Evolutionary conservation across 2,888 invertebrate genomes (phyloP), one percentile per base, ranked within the genome.

Genomic region (Idaea dimidiata): DNA sequence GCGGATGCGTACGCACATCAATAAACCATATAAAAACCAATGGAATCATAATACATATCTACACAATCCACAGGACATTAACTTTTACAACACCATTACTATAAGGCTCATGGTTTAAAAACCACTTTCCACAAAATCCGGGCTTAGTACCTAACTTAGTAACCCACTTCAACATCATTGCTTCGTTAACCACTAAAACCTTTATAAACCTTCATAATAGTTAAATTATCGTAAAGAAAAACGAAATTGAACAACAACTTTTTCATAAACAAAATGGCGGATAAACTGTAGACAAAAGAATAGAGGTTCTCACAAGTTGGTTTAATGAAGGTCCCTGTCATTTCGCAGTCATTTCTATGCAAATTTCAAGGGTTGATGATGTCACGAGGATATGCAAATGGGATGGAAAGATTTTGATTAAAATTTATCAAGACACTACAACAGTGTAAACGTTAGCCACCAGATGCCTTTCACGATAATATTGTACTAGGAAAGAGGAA

Each of bases 301-400:
- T 86, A 81, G 82, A 85, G 84, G 83, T 77, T 76, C 80, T 81
- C 80, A 77, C 77, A 76, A 78, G 80, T 80, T 79, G 80, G 77
- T 79, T 79, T 88, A 89, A 90, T 84, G 87, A 85, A 80, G 86
- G 87, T 81, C 77, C 77, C 80, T 88, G 89, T 87, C 86, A 89
- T 89, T 91, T 88, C 81, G 77, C 82, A 85, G 83, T 87, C 88
- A 86, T 90, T 89, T 86, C 87, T 72, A 90, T 90, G 91, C 85
- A 89, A 90, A 91, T 90, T 43, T 89, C 79, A 80, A 88, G 88
- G 87, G 86, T 84, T 81, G 82, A 80, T 81, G 82, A 85, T 84
- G 82, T 88, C 88, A 82, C 82, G 82, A 84, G 81, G 80, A 78
- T 88, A 87, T 88, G 89, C 80, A 86, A 89, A 91, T 89, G 82